A percentile compares a stretch with the other conserved stretches of the same genome.
Conservation (phyloP, 2,888 invertebrate species). For the Euplagia quadripunctaria region DNA sequence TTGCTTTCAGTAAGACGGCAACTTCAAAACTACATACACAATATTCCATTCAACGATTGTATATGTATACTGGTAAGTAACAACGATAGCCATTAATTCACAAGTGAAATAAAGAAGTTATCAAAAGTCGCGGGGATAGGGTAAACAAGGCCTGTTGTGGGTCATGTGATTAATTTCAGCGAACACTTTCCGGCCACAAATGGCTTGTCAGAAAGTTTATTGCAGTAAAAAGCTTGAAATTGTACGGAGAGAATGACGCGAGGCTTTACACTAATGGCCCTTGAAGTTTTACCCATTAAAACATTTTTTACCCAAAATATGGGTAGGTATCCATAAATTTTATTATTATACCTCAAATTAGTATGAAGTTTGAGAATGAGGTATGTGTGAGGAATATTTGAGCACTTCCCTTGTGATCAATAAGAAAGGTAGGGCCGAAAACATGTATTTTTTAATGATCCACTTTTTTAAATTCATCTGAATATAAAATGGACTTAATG, state of each 20-base stretch:
- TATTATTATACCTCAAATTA: slow-evolving; percentile 34
- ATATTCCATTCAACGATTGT: slow-evolving; percentile 36
- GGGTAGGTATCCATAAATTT: slow-evolving; percentile 51
- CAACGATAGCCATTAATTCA: slow-evolving; percentile 57
- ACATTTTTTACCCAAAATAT: slow-evolving; percentile 61
- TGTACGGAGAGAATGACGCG: slow-evolving; percentile 77
- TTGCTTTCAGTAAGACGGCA: slow-evolving; percentile 51
- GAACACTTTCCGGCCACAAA: slow-evolving; percentile 81
- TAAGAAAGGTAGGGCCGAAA: neutral
- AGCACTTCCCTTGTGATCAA: neutral
- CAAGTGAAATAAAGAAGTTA: slow-evolving; percentile 72
- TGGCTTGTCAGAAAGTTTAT: slow-evolving; percentile 84
- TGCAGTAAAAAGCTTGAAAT: slow-evolving; percentile 82
- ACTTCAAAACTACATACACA: slow-evolving; percentile 55
- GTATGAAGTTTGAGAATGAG: neutral
- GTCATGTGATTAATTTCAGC: slow-evolving; percentile 80
- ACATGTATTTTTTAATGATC: slow-evolving; percentile 37
- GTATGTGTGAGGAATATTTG: slow-evolving; percentile 2
- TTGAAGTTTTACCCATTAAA: slow-evolving; percentile 77
- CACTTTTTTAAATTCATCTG: slow-evolving; percentile 57
- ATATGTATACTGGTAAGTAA: slow-evolving; percentile 46
- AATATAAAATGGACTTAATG: slow-evolving; percentile 72
- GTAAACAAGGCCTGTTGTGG: slow-evolving; percentile 72
- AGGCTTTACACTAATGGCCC: slow-evolving; percentile 79
- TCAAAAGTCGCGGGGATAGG: slow-evolving; percentile 63